Percentiles rank a stretch among this genome's conserved stretches.
Evolutionary conservation across 2,797 vertebrate genomes (phyloP).

Genomic region (Tolypeutes matacus): DNA sequence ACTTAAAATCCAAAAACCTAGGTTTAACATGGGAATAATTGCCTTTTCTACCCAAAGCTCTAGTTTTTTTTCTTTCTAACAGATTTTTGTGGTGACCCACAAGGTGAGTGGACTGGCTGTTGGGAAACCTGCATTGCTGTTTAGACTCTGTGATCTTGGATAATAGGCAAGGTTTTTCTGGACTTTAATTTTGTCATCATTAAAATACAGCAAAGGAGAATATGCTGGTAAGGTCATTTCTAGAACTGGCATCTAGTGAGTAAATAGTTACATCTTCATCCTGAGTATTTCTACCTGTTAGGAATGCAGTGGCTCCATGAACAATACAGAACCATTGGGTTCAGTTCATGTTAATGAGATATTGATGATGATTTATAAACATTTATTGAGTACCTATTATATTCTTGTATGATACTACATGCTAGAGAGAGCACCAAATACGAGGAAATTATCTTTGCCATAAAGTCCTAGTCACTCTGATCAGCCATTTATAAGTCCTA

Average conservation of each 20-base stretch:
- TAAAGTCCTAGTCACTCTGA: neutral
- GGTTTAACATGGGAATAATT: neutral
- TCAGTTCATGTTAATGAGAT: neutral
- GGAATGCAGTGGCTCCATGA: neutral
- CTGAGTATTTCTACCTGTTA: neutral
- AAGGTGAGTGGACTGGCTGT: neutral
- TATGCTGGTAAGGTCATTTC: neutral
- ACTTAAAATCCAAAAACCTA: neutral
- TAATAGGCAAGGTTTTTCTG: neutral
- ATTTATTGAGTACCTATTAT: neutral
- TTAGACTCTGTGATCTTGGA: slow-evolving; percentile 29
- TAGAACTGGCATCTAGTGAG: neutral
- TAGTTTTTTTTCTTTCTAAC: neutral
- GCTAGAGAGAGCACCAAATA: neutral
- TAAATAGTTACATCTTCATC: neutral
- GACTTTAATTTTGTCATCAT: slow-evolving; percentile 23
- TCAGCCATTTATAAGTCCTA: neutral
- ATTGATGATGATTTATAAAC: neutral
- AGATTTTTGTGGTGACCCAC: neutral
- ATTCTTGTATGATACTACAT: neutral
- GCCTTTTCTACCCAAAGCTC: neutral
- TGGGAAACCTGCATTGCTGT: neutral
- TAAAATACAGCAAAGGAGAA: neutral
- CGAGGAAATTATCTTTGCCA: neutral
- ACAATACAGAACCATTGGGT: neutral